Conservation (phyloP, 2,888 invertebrate species). For the Notodonta dromedarius region DNA sequence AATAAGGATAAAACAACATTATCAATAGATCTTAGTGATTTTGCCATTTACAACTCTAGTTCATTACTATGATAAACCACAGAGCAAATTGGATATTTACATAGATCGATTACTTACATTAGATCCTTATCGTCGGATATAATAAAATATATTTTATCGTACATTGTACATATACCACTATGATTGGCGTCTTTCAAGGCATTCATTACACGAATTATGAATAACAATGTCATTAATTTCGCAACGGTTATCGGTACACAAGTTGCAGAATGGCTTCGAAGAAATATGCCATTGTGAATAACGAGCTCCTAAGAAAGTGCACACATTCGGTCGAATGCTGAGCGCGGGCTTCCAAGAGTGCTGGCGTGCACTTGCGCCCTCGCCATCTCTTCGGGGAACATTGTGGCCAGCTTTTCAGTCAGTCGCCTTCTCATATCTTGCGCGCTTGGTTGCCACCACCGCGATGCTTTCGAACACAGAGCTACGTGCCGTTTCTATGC, state of each 20-base stretch:
- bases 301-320: slow-evolving; percentile 51
- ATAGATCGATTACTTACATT: slow-evolving; percentile 2
- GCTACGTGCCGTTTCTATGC: slow-evolving; percentile 39
- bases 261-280: slow-evolving; percentile 66
- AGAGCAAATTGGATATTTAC: background rate
- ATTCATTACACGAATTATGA: slow-evolving; percentile 17
- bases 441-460: slow-evolving; percentile 35
- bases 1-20: too few relatives aligned
- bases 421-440: slow-evolving; percentile 45
- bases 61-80: background rate
- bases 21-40: too few relatives aligned
- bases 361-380: slow-evolving; percentile 48
- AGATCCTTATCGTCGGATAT: slow-evolving; percentile 4
- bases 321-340: slow-evolving; percentile 73
- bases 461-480: slow-evolving; percentile 29
- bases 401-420: slow-evolving; percentile 45
- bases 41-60: too few relatives aligned
- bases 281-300: slow-evolving; percentile 40
- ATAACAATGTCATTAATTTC: slow-evolving; percentile 34
- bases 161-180: background rate
- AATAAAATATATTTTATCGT: background rate
- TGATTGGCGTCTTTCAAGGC: background rate
- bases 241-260: slow-evolving; percentile 53
- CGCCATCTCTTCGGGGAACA: slow-evolving; percentile 55
- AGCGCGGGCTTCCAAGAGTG: slow-evolving; percentile 69